phyloP scores from a whole-genome alignment of 2,888 invertebrate genomes.

The Meiosimyza decipiens region DNA sequence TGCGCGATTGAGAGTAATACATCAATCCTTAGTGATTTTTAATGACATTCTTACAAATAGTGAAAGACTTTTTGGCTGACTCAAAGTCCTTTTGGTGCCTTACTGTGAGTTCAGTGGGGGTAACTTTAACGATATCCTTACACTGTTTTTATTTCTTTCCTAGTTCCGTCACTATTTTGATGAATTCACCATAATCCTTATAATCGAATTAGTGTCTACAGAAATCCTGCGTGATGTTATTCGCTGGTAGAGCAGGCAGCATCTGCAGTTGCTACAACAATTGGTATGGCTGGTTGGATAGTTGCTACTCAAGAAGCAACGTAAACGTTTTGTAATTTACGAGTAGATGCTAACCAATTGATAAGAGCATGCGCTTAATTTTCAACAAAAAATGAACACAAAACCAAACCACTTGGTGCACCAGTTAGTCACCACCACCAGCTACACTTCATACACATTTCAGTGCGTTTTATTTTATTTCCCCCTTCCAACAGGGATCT shows the following conservation, averaged over 20 bases:
- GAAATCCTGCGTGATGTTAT: slow-evolving; percentile 53
- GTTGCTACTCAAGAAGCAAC: slow-evolving; percentile 21
- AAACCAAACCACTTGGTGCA: slow-evolving; percentile 48
- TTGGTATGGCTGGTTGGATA: too few relatives aligned
- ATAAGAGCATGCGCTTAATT: slow-evolving; percentile 46
- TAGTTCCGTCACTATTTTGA: background rate
- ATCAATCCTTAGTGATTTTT: too few relatives aligned
- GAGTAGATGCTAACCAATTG: slow-evolving; percentile 51
- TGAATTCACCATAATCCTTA: slow-evolving; percentile 47
- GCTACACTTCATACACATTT: slow-evolving; percentile 32
- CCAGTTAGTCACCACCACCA: slow-evolving; percentile 54
- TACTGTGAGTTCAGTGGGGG: too few relatives aligned
- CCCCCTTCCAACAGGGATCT: background rate
- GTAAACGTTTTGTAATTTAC: slow-evolving; percentile 36
- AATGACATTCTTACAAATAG: too few relatives aligned
- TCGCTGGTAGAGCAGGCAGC: slow-evolving; percentile 21
- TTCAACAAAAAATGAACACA: slow-evolving; percentile 28
- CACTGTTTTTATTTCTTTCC: too few relatives aligned
- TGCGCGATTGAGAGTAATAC: too few relatives aligned
- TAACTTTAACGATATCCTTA: too few relatives aligned
- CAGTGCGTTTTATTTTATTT: background rate
- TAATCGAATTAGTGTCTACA: slow-evolving; percentile 55
- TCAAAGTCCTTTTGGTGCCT: too few relatives aligned
- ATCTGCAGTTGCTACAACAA: too few relatives aligned
- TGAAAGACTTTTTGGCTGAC: too few relatives aligned